A percentile compares a stretch with the other conserved stretches of the same genome.
These are phyloP conservation scores for Andrena dorsata DNA, from an alignment of 2,888 invertebrate species.

Conservation along the genomic window DNA sequence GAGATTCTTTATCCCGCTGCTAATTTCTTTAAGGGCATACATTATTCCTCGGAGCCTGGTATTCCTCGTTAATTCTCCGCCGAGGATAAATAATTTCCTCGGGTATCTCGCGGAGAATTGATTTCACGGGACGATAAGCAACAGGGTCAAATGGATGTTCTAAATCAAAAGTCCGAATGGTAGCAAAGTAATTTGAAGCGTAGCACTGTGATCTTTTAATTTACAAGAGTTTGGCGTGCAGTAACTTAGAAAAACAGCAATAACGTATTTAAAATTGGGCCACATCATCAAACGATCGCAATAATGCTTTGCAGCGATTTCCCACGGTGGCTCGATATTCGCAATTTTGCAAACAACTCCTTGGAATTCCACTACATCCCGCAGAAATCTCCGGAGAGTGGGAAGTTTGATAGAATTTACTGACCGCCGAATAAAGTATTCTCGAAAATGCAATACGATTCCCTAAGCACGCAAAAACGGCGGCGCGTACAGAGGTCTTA, in stretches of 20 bases:
- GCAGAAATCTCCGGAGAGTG: background rate
- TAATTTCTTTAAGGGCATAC: background rate
- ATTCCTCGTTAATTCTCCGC: too few species aligned
- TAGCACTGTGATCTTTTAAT: too few species aligned
- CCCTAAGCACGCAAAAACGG: background rate
- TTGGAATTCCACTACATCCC: background rate
- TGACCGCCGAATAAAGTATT: slow-evolving; percentile 8
- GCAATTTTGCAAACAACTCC: background rate
- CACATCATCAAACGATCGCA: background rate
- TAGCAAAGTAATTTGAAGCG: too few species aligned
- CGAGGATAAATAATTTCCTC: too few species aligned
- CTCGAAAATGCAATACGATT: slow-evolving; percentile 1
- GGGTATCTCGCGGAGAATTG: too few species aligned
- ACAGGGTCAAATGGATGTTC: too few species aligned
- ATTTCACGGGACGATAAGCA: too few species aligned
- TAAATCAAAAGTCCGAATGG: too few species aligned
- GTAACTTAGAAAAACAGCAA: too few species aligned
- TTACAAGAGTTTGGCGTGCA: too few species aligned
- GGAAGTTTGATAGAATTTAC: slow-evolving; percentile 20
- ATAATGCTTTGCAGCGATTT: background rate
- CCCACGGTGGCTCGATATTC: background rate
- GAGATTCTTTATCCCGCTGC: background rate
- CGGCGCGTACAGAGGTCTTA: background rate
- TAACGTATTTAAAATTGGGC: background rate
- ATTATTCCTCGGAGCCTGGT: background rate